These are phyloP conservation scores for Dicrurus megarhynchus DNA, from an alignment of 2,113 vertebrate genomes.

Conservation along the genomic window DNA sequence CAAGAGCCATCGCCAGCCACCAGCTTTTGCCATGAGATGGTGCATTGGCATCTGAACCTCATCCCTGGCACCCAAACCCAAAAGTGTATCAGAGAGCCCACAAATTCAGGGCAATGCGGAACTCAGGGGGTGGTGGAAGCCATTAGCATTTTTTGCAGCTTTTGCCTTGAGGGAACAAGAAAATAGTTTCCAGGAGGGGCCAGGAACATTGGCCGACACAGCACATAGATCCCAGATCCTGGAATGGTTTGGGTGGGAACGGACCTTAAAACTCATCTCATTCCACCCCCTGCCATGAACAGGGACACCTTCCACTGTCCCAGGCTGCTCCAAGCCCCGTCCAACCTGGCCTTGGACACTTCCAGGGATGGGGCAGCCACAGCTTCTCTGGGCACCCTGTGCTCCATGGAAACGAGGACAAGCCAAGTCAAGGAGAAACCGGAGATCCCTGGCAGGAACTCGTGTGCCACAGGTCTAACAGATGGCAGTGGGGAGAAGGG, in stretches of 20 bases:
- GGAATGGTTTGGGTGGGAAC: neutral
- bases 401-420: neutral
- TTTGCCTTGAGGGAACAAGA: neutral
- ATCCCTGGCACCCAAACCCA: neutral
- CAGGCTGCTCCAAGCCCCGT: neutral
- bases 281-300: neutral
- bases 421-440: neutral
- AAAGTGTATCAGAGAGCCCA: neutral
- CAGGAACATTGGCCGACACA: neutral
- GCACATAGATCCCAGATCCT: neutral
- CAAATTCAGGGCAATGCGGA: neutral
- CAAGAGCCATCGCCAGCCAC: neutral
- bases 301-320: neutral
- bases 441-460: neutral
- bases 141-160: neutral
- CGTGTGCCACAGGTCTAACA: rapidly evolving
- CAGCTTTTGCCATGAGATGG: neutral
- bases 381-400: neutral
- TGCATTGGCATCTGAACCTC: neutral
- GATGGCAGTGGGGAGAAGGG: neutral
- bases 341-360: neutral
- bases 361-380: neutral
- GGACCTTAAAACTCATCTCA: neutral
- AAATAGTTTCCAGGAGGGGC: neutral
- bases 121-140: neutral